Base-by-base conservation (phyloP, 2,888 invertebrate species). In the Clunio marinus region DNA sequence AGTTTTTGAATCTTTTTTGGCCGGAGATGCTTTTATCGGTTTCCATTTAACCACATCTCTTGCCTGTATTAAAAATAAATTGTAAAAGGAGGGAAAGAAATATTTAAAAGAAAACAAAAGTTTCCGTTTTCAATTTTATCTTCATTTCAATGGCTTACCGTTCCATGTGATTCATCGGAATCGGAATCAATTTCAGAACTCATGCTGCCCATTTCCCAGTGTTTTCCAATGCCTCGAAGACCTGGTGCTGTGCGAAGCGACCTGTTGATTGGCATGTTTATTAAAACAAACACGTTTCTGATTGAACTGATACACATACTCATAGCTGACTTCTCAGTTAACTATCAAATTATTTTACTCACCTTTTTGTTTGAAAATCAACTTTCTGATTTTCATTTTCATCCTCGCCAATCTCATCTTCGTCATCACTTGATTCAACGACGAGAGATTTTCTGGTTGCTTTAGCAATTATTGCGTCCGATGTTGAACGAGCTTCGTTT, bases 401-500 rank as follows among this genome's bases (percentile, higher is more conserved):
- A 41, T 71, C 71, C 35, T 72, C 70, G 60, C 73, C 71, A n/a
- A n/a, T n/a, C 28, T 71, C 69, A 13, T 72, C 71, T 32, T 71
- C 70, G 17, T 69, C 70, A 20, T 70, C 70, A 37, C 73, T 73
- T 63, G 45, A 37, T 63, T 22, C 69, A 63, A 45, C 70, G 58
- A 15, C 35, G 7, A 10, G 71, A 0, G 67, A 17, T 63, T 72
- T 68, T 67, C 71, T 70, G 35, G 70, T 63, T 5, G 68, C 82
- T 74, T 82, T 81, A 80, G 81, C 81, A 46, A 82, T 74, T 0
- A 85, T 85, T 70, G 85, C 73, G 73, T 85, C 84, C 74, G 88
- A 83, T 70, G 87, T 88, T 1, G 87, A 86, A 62, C 88, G 82
- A 63, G 88, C 87, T 79, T 93, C 93, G 75, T 93, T 93, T 78